phyloP scores from a whole-genome alignment of 1,140 invertebrate genomes.

The Dinothrombium tinctorium region DNA sequence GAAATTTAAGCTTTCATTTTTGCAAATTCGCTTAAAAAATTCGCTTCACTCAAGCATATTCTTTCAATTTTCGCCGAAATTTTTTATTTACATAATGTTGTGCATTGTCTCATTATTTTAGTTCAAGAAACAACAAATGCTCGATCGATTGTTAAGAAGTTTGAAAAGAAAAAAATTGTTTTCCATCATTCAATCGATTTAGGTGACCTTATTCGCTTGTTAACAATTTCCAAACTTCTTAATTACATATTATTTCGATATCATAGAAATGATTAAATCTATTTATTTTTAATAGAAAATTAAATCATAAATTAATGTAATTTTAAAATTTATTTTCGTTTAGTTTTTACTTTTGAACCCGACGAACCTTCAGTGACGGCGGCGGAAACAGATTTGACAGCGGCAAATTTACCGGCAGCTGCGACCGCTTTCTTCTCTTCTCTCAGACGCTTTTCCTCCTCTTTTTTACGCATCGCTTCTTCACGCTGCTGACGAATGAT shows the following conservation, averaged over 20 bases:
- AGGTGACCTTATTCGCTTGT: neutral
- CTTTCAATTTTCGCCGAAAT: too few relatives aligned
- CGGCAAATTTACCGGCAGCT: neutral
- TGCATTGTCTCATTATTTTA: too few relatives aligned
- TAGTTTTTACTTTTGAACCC: neutral
- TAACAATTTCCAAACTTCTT: neutral
- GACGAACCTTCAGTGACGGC: neutral
- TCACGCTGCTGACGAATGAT: constrained; percentile 70
- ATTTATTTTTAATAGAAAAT: too few relatives aligned
- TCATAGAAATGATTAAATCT: neutral
- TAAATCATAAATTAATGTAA: too few relatives aligned
- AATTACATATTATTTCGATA: neutral
- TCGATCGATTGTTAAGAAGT: too few relatives aligned
- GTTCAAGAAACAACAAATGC: too few relatives aligned
- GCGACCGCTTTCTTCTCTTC: constrained; percentile 1
- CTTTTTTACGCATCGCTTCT: constrained; percentile 67
- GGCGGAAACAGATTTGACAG: neutral
- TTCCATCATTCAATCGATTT: neutral
- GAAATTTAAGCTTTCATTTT: too few relatives aligned
- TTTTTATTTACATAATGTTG: too few relatives aligned
- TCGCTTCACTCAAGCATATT: too few relatives aligned
- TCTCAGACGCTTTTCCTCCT: constrained; percentile 53
- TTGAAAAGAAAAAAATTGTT: neutral
- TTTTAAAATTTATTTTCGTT: neutral
- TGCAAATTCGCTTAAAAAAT: too few relatives aligned